phyloP scores from a whole-genome alignment of 2,113 vertebrate genomes.

The Syngnathus scovelli region DNA sequence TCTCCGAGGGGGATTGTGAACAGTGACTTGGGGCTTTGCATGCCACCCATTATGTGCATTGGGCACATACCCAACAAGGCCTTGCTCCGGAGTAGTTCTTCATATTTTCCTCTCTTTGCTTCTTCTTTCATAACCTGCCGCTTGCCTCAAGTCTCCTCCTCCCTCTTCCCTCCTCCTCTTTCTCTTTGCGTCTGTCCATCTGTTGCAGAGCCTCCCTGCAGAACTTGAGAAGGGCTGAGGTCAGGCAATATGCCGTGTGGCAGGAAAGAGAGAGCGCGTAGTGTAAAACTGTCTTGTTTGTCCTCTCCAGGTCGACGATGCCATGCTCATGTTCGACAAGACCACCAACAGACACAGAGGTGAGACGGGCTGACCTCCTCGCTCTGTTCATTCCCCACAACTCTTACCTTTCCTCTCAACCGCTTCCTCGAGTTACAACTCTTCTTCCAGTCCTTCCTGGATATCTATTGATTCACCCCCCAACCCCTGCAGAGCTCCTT shows the following conservation, averaged over 20 bases:
- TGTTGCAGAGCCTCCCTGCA: slow-evolving; percentile 64
- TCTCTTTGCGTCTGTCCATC: slow-evolving; percentile 58
- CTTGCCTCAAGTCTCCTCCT: slow-evolving; percentile 26
- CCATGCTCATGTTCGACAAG: slow-evolving; percentile 99
- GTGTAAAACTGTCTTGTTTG: slow-evolving; percentile 50
- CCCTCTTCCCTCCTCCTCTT: slow-evolving; percentile 14
- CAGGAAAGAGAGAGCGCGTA: slow-evolving; percentile 9
- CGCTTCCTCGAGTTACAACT: slow-evolving; percentile 40
- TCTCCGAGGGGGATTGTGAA: slow-evolving; percentile 30
- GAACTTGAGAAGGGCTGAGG: slow-evolving; percentile 70
- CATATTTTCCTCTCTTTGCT: slow-evolving; percentile 22
- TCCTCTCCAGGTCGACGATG: slow-evolving; percentile 89
- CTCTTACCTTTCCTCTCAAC: slow-evolving; percentile 5
- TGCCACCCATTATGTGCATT: slow-evolving; percentile 12
- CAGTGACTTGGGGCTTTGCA: slow-evolving; percentile 29
- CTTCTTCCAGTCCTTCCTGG: slow-evolving; percentile 32
- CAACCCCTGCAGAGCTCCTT: slow-evolving; percentile 44
- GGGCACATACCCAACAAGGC: neutral
- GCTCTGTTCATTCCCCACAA: slow-evolving; percentile 1
- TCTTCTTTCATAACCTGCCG: slow-evolving; percentile 57
- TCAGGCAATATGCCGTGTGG: slow-evolving; percentile 64
- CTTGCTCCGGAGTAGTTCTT: slow-evolving; percentile 23
- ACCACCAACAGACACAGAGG: slow-evolving; percentile 98
- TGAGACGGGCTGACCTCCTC: slow-evolving; percentile 59
- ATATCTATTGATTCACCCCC: slow-evolving; percentile 61